phyloP scores from a whole-genome alignment of 2,888 invertebrate genomes.

The Hemithea aestivaria region DNA sequence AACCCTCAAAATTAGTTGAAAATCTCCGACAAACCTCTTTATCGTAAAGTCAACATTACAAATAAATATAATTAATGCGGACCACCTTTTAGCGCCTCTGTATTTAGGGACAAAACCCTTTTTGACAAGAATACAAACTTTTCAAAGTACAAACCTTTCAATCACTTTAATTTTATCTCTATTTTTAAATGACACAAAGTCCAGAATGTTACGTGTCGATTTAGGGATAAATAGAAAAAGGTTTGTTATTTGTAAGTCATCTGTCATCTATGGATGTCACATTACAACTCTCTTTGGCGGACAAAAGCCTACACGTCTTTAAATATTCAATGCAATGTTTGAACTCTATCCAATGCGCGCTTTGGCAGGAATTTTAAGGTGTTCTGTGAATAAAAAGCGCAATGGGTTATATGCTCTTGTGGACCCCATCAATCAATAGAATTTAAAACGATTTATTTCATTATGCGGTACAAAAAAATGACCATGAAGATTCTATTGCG shows the following conservation, averaged over 20 bases:
- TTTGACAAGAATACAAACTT: conserved; percentile 29
- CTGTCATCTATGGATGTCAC: conserved; percentile 71
- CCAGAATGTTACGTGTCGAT: conserved; percentile 14
- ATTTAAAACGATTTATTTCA: too few species aligned
- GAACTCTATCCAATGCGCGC: conserved; percentile 1
- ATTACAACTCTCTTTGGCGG: conserved; percentile 47
- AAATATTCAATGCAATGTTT: conserved; percentile 1
- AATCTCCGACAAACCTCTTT: conserved; percentile 43
- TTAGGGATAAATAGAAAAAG: background rate
- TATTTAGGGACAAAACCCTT: conserved; percentile 51
- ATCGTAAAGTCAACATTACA: conserved; percentile 48
- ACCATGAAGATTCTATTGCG: too few species aligned
- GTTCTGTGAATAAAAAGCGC: too few species aligned
- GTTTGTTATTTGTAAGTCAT: conserved; percentile 41
- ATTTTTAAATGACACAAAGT: conserved; percentile 18
- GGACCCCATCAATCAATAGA: too few species aligned
- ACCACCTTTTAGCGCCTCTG: conserved; percentile 72
- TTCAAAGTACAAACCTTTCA: conserved; percentile 1
- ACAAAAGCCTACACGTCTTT: conserved; percentile 23
- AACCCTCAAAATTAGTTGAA: conserved; percentile 34
- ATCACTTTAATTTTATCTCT: conserved; percentile 11
- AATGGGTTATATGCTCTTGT: too few species aligned
- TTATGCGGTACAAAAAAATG: too few species aligned
- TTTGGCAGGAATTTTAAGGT: too few species aligned
- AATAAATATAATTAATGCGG: conserved; percentile 47